Conservation (phyloP, 2,797 vertebrate species). For the Fringilla coelebs region DNA sequence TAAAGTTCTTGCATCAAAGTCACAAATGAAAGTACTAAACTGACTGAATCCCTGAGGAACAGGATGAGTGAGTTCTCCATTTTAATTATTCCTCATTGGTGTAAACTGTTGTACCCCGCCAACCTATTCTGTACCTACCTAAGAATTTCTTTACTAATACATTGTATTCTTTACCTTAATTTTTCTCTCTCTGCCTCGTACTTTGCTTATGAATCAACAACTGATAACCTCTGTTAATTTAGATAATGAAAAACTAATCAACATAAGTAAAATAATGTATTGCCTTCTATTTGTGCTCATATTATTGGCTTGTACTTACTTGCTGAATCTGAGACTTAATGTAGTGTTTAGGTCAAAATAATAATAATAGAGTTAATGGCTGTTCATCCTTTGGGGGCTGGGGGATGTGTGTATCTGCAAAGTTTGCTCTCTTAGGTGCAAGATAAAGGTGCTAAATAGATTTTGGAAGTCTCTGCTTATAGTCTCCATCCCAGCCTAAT, state of each 20-base stretch:
- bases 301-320: neutral
- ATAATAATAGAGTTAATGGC: neutral
- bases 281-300: neutral
- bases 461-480: neutral
- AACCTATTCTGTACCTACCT: neutral
- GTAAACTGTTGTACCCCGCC: neutral
- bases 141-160: neutral
- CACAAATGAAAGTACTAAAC: slow-evolving; percentile 19
- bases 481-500: neutral
- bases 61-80: neutral
- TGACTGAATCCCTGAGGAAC: slow-evolving; percentile 13
- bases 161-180: neutral
- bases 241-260: neutral
- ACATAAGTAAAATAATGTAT: neutral
- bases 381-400: neutral
- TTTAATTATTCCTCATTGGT: neutral
- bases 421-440: neutral
- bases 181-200: neutral
- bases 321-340: neutral
- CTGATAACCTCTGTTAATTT: neutral
- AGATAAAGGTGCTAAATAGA: neutral
- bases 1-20: slow-evolving; percentile 44
- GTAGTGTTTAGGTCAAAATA: neutral
- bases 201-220: neutral
- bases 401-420: neutral